phyloP scores from a whole-genome alignment of 2,888 invertebrate genomes.

The Coelinius sp. region DNA sequence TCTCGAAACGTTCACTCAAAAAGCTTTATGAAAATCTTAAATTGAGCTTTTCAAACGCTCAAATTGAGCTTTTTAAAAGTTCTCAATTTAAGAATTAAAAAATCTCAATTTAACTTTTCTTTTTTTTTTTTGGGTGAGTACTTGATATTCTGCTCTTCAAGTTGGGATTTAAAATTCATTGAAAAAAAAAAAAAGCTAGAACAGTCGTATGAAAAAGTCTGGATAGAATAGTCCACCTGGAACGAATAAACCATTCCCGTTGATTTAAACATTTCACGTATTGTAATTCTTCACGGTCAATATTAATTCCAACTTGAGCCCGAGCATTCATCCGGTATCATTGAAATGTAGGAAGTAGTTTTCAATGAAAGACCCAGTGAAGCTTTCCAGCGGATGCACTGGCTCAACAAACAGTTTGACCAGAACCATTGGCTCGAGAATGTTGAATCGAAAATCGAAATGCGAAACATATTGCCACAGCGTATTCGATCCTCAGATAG shows the following conservation, averaged over 20 bases:
- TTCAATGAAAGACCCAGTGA: neutral
- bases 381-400: conserved; percentile 18
- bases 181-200: too few species aligned
- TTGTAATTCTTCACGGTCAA: conserved; percentile 9
- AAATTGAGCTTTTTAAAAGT: too few species aligned
- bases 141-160: too few species aligned
- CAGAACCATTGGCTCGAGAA: conserved; percentile 5
- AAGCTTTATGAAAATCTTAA: too few species aligned
- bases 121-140: too few species aligned
- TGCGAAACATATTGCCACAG: conserved; percentile 26
- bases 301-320: conserved; percentile 22
- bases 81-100: too few species aligned
- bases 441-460: conserved; percentile 35
- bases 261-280: neutral
- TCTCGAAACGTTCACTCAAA: too few species aligned
- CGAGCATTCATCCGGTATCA: neutral
- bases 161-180: too few species aligned
- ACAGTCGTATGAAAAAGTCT: too few species aligned
- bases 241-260: conserved; percentile 8
- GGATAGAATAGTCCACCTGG: too few species aligned
- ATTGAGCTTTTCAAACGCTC: too few species aligned
- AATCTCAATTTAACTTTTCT: too few species aligned
- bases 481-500: conserved; percentile 24
- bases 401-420: conserved; percentile 19
- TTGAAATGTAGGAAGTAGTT: conserved; percentile 19